Evolutionary conservation across 2,113 vertebrate genomes (phyloP), one percentile per base, ranked within the genome.

Genomic region (Sus scrofa): DNA sequence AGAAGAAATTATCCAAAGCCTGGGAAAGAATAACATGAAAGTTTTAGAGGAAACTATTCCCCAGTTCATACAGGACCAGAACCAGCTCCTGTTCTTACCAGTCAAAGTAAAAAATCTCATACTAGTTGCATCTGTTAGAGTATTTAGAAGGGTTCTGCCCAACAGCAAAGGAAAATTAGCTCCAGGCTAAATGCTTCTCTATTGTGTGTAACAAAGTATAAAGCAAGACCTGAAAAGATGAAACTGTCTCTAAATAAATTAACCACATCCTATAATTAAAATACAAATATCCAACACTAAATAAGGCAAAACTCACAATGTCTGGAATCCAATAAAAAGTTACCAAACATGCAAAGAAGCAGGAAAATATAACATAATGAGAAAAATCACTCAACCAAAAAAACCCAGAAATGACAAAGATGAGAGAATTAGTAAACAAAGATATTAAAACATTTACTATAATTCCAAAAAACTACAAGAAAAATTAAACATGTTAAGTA

Each of bases 151-250:
- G 34, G 12, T 74, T 96, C 39, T 52, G 19, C 54, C 82, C 32
- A 81, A 83, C 4, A 88, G 65, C 54, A 94, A 88, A 39, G 27
- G 30, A 92, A 87, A 95, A 92, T 77, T 65, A 95, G 58, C 30
- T 87, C 92, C 89, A 93, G 18, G 37, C 13, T 83, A 97, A 94
- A 96, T 89, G 58, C 32, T 92, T 96, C 79, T 89, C 65, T 56
- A 85, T 65, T 4, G 13, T 71, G 14, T 75, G 39, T 32, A 79
- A 91, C 50, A 93, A 96, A 92, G 19, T 24, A 84, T 91, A 86
- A 83, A 89, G 68, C 39, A 63, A 82, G 37, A 65, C 18, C n/a
- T 50, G 54, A 85, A 73, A 82, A 52, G 3, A 71, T 71, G n/a
- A 96, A 82, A 39, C 26, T 70, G 12, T 30, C 39, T 70, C 60